These are phyloP conservation scores for Camarhynchus parvulus DNA, from an alignment of 2,113 vertebrate genomes.

Conservation along the genomic window DNA sequence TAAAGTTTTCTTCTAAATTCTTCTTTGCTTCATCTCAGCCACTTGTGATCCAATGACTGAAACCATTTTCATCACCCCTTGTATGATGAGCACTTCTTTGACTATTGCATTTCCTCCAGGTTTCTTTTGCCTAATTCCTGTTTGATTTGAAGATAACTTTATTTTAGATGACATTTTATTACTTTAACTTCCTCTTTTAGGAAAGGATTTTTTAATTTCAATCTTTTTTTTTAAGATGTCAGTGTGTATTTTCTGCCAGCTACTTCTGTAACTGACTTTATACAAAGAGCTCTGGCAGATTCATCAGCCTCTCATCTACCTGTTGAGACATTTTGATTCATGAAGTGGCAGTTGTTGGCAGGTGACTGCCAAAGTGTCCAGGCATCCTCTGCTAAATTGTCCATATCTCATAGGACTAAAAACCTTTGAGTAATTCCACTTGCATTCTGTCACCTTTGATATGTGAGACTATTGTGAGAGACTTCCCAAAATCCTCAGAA, in stretches of 20 bases:
- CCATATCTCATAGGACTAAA: not conserved
- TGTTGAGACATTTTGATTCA: not conserved
- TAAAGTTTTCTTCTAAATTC: not conserved
- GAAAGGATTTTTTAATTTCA: not conserved
- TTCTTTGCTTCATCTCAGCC: not conserved
- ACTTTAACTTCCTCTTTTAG: not conserved
- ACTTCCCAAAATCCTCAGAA: not conserved
- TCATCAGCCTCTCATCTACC: not conserved
- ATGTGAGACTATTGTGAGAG: not conserved
- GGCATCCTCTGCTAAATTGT: not conserved
- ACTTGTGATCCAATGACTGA: not conserved
- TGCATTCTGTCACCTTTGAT: not conserved
- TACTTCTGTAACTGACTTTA: not conserved
- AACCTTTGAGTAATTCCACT: fast-evolving
- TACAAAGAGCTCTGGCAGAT: not conserved
- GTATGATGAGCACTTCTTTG: not conserved
- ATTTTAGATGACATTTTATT: not conserved
- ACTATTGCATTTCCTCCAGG: not conserved
- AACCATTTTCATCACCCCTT: not conserved
- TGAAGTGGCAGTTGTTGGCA: not conserved
- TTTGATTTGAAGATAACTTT: not conserved
- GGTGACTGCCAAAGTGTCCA: not conserved
- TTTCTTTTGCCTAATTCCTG: not conserved
- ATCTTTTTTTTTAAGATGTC: not conserved
- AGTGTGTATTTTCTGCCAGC: not conserved